Conservation (phyloP, 1,140 invertebrate species). For the Drosophila nasuta region DNA sequence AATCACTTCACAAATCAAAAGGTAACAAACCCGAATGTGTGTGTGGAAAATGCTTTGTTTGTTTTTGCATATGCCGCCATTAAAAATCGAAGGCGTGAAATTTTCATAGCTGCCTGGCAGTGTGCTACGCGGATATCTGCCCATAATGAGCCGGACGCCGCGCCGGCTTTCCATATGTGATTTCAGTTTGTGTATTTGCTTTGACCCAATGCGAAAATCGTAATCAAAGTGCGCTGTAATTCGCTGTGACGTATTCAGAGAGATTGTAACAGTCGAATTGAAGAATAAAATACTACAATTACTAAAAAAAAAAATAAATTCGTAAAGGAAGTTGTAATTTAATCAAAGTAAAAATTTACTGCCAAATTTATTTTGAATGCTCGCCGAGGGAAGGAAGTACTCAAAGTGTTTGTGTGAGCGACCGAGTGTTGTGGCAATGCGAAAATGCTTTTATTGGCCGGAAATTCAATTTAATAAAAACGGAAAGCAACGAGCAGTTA, state of each 20-base stretch:
- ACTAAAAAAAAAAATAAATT: slow-evolving; percentile 13
- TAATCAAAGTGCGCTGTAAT: slow-evolving; percentile 58
- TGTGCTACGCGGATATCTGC: slow-evolving; percentile 57
- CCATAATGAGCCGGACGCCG: slow-evolving; percentile 64
- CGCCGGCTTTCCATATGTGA: slow-evolving; percentile 60
- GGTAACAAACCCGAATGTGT: slow-evolving; percentile 46
- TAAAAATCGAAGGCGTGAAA: slow-evolving; percentile 70
- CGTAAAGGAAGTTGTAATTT: slow-evolving; percentile 32
- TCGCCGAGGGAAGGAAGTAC: slow-evolving; percentile 7
- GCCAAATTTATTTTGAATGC: slow-evolving; percentile 26
- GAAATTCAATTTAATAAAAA: slow-evolving; percentile 20
- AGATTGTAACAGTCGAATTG: slow-evolving; percentile 17
- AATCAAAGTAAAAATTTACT: slow-evolving; percentile 32
- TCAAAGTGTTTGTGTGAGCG: slow-evolving; percentile 21
- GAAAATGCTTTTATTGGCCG: slow-evolving; percentile 23
- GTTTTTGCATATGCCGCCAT: slow-evolving; percentile 58
- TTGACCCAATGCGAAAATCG: slow-evolving; percentile 26
- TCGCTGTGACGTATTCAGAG: slow-evolving; percentile 51
- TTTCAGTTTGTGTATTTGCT: slow-evolving; percentile 39
- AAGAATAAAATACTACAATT: background rate
- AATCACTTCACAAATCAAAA: slow-evolving; percentile 45
- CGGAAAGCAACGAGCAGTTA: slow-evolving; percentile 40
- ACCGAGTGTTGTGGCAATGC: slow-evolving; percentile 8
- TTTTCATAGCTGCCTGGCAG: slow-evolving; percentile 39
- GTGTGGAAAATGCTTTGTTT: slow-evolving; percentile 59